A percentile compares a stretch with the other conserved stretches of the same genome.
These are phyloP conservation scores for Acanthisitta chloris DNA, from an alignment of 2,113 vertebrate genomes.

Conservation along the genomic window DNA sequence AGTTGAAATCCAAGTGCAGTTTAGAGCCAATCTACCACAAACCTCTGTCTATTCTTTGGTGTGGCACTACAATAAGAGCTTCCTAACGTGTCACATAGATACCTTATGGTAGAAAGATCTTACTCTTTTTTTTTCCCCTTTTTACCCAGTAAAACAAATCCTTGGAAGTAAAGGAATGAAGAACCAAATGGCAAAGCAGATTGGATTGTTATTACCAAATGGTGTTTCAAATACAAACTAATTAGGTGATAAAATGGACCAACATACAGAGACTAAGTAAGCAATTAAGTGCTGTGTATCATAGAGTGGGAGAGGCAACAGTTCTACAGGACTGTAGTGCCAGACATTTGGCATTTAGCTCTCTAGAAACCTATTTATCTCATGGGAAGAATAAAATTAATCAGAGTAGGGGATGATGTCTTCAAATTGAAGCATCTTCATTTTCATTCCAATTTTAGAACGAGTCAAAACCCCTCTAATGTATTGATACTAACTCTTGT, in stretches of 20 bases:
- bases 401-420: neutral
- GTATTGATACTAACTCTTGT: neutral
- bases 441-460: neutral
- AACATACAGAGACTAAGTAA: neutral
- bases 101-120: neutral
- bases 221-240: constrained; percentile 9
- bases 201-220: constrained; percentile 36
- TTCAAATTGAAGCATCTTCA: neutral
- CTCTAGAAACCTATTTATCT: neutral
- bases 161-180: neutral
- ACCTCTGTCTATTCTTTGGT: neutral
- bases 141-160: neutral
- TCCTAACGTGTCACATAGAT: neutral
- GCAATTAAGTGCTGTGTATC: constrained; percentile 20
- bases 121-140: accelerated
- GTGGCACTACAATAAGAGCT: neutral
- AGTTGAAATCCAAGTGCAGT: neutral
- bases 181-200: constrained; percentile 59
- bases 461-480: neutral
- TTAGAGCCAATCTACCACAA: neutral
- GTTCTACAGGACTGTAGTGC: neutral
- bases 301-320: neutral
- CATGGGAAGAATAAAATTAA: neutral
- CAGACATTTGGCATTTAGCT: constrained; percentile 13
- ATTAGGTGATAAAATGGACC: constrained; percentile 49